Conservation (phyloP, 2,113 vertebrate species). For the Mionectes macconnelli region DNA sequence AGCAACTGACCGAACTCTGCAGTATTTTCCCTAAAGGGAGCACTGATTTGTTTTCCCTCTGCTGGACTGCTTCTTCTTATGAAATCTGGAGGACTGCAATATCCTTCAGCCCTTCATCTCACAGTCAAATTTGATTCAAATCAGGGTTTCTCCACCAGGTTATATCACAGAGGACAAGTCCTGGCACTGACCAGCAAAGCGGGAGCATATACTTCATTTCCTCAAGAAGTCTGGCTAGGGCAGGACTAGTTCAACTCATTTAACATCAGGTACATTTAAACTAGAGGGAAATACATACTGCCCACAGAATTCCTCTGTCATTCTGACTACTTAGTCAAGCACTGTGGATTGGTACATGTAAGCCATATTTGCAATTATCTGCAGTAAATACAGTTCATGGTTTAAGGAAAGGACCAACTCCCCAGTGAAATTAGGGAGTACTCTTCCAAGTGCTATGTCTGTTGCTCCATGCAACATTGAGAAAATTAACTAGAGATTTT, state of each 20-base stretch:
- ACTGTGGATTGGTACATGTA: neutral
- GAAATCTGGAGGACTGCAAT: neutral
- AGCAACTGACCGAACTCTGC: neutral
- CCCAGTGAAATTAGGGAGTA: neutral
- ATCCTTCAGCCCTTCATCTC: slow-evolving; percentile 1
- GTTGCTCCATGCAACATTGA: neutral
- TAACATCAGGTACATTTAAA: neutral
- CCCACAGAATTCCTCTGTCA: neutral
- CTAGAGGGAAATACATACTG: neutral
- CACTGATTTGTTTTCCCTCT: neutral
- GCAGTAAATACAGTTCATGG: neutral
- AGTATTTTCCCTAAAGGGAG: neutral
- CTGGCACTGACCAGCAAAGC: neutral
- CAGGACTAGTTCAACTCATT: neutral
- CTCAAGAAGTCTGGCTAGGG: neutral
- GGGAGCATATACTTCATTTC: neutral
- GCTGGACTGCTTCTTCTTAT: neutral
- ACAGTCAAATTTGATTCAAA: slow-evolving; percentile 17
- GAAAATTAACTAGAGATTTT: neutral
- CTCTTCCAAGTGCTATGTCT: neutral
- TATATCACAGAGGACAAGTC: neutral
- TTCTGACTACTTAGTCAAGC: neutral
- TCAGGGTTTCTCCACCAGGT: neutral
- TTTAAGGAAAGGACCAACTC: neutral
- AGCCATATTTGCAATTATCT: neutral